Evolutionary conservation across 2,888 invertebrate species (phyloP).

Genomic region (Drosophila leonis): DNA sequence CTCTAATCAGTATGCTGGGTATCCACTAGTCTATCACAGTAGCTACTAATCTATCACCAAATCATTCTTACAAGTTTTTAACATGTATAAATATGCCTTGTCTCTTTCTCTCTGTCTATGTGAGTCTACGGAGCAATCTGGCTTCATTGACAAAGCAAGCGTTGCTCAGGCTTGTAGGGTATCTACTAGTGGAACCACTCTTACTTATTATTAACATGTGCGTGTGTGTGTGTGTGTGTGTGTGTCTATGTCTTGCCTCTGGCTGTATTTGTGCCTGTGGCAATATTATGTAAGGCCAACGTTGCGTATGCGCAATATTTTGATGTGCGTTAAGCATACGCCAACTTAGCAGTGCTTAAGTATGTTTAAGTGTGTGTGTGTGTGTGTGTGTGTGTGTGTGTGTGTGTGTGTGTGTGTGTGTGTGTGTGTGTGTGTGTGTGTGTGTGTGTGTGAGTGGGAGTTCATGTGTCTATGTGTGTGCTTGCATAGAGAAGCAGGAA

Average conservation of each 20-base stretch:
- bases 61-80: neutral
- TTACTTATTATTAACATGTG: neutral
- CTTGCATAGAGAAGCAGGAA: neutral
- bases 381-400: no score
- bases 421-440: no score
- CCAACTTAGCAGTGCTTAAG: neutral
- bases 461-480: no score
- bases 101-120: no score
- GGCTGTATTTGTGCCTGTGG: neutral
- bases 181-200: neutral
- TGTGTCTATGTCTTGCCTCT: neutral
- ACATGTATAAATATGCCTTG: neutral
- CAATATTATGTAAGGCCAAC: neutral
- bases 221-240: neutral
- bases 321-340: neutral
- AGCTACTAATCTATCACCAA: neutral
- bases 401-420: no score
- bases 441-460: no score
- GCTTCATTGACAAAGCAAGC: neutral
- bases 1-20: no score
- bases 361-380: no score
- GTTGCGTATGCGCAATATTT: constrained; percentile 8
- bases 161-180: neutral
- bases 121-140: neutral
- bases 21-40: neutral